These are phyloP conservation scores for Metalampra italica DNA, from an alignment of 2,888 invertebrate genomes.

Conservation along the genomic window DNA sequence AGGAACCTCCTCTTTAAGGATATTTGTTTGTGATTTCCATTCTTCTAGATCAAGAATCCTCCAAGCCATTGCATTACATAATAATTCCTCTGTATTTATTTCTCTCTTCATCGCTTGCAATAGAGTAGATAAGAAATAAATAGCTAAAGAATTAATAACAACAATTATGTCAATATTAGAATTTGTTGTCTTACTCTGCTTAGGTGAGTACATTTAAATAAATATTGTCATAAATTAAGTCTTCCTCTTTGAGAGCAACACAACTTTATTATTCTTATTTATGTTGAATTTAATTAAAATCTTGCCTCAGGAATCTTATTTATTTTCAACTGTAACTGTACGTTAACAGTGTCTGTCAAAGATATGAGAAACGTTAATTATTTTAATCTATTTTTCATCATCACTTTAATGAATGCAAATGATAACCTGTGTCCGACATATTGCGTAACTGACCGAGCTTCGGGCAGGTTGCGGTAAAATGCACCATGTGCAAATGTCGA, in stretches of 20 bases:
- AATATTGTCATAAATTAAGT: not conserved
- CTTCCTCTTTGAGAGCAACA: not conserved
- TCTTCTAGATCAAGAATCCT: too few species aligned
- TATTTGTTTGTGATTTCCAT: too few species aligned
- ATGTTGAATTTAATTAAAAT: not conserved
- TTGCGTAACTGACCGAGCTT: slow-evolving; percentile 49
- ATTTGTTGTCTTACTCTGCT: too few species aligned
- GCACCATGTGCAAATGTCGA: slow-evolving; percentile 53
- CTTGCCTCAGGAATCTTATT: not conserved
- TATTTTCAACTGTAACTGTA: not conserved
- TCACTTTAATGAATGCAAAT: slow-evolving; percentile 49
- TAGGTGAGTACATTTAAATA: too few species aligned
- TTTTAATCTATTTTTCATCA: slow-evolving; percentile 34
- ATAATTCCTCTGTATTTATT: too few species aligned
- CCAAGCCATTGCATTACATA: too few species aligned
- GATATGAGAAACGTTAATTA: not conserved
- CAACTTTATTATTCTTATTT: not conserved
- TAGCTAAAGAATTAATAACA: too few species aligned
- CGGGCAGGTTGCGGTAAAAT: slow-evolving; percentile 50
- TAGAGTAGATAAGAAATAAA: too few species aligned
- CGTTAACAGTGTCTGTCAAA: not conserved
- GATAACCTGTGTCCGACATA: slow-evolving; percentile 44
- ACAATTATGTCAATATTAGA: too few species aligned
- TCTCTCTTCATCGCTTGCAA: too few species aligned
- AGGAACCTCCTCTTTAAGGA: too few species aligned